These are phyloP conservation scores for Rapana venosa DNA, from an alignment of 2,888 invertebrate genomes.

Conservation along the genomic window DNA sequence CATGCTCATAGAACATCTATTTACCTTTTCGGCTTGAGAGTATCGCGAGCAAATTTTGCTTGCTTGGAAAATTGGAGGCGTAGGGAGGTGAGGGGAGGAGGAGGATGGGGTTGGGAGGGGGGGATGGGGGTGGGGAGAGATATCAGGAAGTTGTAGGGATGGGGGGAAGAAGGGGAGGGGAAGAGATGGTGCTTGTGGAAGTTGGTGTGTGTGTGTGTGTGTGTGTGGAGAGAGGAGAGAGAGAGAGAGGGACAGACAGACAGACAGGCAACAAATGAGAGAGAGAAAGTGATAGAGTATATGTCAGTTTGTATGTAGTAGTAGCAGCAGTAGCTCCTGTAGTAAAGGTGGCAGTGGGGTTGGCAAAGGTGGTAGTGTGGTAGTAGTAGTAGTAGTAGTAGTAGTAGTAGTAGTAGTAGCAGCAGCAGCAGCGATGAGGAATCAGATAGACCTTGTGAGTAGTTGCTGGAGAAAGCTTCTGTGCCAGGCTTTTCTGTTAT, in stretches of 20 bases:
- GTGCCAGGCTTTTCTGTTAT: too few species aligned
- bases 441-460: too few species aligned
- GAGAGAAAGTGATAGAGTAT: background rate
- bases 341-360: too few species aligned
- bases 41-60: conserved; percentile 6
- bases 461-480: too few species aligned
- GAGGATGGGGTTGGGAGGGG: background rate
- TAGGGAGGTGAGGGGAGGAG: background rate
- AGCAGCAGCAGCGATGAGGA: background rate
- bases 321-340: too few species aligned
- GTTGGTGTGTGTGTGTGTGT: too few species aligned
- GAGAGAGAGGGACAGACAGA: background rate
- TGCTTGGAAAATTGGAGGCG: background rate
- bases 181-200: background rate
- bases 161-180: too few species aligned
- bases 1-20: background rate
- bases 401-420: background rate
- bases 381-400: background rate
- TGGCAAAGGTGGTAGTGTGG: background rate
- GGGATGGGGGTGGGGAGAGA: background rate
- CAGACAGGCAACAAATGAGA: background rate
- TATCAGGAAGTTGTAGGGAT: background rate
- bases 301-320: too few species aligned
- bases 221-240: background rate
- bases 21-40: background rate